phyloP scores from a whole-genome alignment of 2,113 vertebrate species.

The Pica pica region DNA sequence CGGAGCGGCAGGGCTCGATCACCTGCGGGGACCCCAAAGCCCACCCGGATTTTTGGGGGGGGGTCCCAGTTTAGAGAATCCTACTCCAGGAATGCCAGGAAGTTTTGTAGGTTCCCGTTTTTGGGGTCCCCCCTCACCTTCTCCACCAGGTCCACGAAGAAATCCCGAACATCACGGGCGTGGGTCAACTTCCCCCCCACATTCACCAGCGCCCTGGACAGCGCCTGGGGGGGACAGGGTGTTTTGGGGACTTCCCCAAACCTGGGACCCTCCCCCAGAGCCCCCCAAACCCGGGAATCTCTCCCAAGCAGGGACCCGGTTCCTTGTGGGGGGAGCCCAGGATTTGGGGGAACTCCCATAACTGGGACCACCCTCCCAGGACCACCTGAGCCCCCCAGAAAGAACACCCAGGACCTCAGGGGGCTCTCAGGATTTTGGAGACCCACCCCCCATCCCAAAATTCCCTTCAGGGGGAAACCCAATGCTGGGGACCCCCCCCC shows the following conservation, averaged over 20 bases:
- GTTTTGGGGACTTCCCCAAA: not conserved
- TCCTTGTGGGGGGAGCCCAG: accelerated
- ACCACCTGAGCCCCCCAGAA: not conserved
- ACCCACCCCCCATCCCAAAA: not conserved
- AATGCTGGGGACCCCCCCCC: not conserved
- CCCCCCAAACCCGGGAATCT: not conserved
- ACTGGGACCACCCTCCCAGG: not conserved
- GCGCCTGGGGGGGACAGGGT: not conserved
- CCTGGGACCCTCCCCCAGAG: not conserved
- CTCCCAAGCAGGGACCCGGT: accelerated
- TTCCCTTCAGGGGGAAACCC: too few species aligned
- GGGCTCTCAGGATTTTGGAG: not conserved
- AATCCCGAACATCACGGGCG: not conserved
- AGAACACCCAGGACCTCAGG: not conserved
- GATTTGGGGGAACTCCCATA: not conserved
- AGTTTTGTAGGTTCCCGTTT: accelerated
- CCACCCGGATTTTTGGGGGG: not conserved
- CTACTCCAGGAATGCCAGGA: too few species aligned
- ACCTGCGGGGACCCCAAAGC: not conserved
- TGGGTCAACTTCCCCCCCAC: not conserved
- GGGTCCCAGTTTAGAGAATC: not conserved
- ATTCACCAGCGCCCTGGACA: not conserved
- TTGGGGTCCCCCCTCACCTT: not conserved
- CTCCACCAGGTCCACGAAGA: not conserved
- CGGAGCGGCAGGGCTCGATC: not conserved